Base-by-base conservation (phyloP, 1,140 invertebrate genomes). In the Drosophila tsacasi region DNA sequence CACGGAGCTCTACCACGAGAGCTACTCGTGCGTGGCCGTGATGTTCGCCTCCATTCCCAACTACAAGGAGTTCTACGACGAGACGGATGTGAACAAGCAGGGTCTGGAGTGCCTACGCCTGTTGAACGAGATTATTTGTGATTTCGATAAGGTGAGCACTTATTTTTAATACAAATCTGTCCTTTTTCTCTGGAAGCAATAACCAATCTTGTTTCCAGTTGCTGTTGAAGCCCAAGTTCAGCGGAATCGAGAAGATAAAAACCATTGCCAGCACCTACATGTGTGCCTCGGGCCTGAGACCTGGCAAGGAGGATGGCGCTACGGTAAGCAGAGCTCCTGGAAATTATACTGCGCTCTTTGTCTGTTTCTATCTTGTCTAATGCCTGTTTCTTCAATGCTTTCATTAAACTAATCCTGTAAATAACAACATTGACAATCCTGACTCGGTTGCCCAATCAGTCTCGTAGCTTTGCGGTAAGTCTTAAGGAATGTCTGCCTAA, bases 41-140 rank as follows among this genome's bases (percentile, higher is more conserved):
- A 98, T 99, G 97, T 99, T 99, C 91, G 98, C 98, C 0, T 99
- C 98, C 0, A 99, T 99, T 84, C 98, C 98, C 13, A 99, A 99
- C 94, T 99, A 99, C 93, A 99, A 99, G 86, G 98, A 99, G 92
- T 99, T 99, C 93, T 99, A 99, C 92, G 98, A 98, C 89, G 98
- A 99, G 93, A 98, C 97, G 30, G 98, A 99, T 92, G 98, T 99
- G 66, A 99, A 98, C 91, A 98, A 99, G 87, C 98, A 99, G 93
- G 99, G 99, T 0, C 93, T 99, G 10, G 99, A 99, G 93, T 99
- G 98, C 93, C 93, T 99, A 47, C 93, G 98, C 63, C 94, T 99
- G 17, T 94, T 99, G 0, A 99, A 99, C 92, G 99, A 99, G 94
- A 99, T 99, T 69, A 99, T 99, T 65, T 99, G 98, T 81, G 99